These are phyloP conservation scores for Urechis unicinctus DNA, from an alignment of 2,888 invertebrate genomes.

Conservation along the genomic window DNA sequence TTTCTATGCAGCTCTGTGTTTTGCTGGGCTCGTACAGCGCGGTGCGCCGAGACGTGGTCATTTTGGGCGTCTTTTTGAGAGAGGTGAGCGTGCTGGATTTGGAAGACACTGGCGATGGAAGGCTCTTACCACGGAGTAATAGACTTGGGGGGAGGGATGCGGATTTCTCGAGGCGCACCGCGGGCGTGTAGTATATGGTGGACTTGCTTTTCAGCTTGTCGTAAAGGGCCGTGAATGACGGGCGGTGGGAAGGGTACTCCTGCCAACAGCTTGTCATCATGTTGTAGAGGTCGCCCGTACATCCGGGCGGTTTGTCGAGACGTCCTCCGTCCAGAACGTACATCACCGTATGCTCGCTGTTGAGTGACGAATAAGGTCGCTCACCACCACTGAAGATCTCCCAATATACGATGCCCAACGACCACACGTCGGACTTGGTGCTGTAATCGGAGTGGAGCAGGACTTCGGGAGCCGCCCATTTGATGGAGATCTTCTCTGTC, in stretches of 20 bases:
- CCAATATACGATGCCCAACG: conserved; percentile 24
- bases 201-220: conserved; percentile 24
- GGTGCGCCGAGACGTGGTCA: neutral
- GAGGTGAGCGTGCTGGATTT: neutral
- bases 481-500: conserved; percentile 19
- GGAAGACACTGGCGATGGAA: neutral
- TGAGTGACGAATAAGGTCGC: conserved; percentile 18
- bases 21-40: neutral
- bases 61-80: neutral
- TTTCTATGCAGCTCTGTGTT: too few relatives aligned
- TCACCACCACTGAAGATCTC: conserved; percentile 24
- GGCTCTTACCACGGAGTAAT: neutral
- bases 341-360: conserved; percentile 20
- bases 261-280: conserved; percentile 24
- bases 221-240: conserved; percentile 18
- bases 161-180: neutral
- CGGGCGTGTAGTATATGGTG: conserved; percentile 20
- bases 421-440: conserved; percentile 26
- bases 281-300: conserved; percentile 18
- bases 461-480: conserved; percentile 27
- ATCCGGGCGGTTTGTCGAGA: conserved; percentile 22
- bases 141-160: neutral
- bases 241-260: conserved; percentile 15
- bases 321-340: conserved; percentile 22
- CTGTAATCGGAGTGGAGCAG: conserved; percentile 21